phyloP scores from a whole-genome alignment of 2,113 vertebrate genomes.

The Ptilonorhynchus violaceus region DNA sequence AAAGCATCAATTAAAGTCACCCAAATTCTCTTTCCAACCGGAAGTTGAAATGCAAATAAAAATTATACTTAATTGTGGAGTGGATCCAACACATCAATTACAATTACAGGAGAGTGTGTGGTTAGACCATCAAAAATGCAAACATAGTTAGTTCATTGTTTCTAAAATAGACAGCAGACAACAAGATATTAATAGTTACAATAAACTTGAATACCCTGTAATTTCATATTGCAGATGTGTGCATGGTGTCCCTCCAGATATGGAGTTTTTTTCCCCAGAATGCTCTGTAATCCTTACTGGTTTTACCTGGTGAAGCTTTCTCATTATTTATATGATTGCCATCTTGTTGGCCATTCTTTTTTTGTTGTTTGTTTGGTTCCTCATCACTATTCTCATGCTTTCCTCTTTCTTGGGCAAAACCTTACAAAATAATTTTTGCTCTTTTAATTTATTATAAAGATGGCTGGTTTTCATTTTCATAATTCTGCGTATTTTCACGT shows the following conservation, averaged over 20 bases:
- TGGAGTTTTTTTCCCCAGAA: background rate
- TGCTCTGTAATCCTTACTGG: background rate
- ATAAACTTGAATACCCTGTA: background rate
- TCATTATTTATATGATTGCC: rapidly evolving
- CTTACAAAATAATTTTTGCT: background rate
- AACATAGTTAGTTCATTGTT: background rate
- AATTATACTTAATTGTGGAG: background rate
- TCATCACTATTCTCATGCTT: background rate
- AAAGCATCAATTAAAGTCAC: background rate
- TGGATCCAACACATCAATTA: background rate
- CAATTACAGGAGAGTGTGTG: background rate
- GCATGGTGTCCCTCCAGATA: background rate
- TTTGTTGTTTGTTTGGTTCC: background rate
- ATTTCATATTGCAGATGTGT: background rate
- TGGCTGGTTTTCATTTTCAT: background rate
- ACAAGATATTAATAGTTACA: background rate
- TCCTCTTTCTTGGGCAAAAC: background rate
- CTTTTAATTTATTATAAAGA: background rate
- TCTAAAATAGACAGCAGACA: background rate
- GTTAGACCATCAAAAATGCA: background rate
- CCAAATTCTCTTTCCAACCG: background rate
- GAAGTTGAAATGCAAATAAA: background rate
- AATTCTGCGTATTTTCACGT: background rate
- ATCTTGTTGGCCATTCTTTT: background rate
- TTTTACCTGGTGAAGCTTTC: background rate